Evolutionary conservation across 2,888 invertebrate genomes (phyloP), one percentile per base, ranked within the genome.

Genomic region (Enchytraeus crypticus): DNA sequence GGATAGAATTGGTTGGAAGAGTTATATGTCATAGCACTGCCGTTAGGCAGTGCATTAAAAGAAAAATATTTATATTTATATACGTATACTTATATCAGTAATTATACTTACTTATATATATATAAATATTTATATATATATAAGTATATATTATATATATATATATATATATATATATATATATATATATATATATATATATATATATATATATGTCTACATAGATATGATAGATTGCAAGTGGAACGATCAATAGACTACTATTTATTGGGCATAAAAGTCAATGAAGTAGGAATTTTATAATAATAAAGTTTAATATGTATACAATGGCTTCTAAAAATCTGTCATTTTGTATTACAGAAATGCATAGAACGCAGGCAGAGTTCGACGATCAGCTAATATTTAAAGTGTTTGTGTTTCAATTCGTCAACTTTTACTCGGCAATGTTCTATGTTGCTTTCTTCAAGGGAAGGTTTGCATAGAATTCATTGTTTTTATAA

Each of bases 351-450:
- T 34, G n/a, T 38, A 26, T 69, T 70, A 33, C 72, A 79, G 79
- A 79, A 68, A 78, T 79, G 78, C 79, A 79, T 65, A 68, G 78
- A 38, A 79, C 79, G 5, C 78, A 79, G 70, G 74, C 78, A 38
- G 77, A 78, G 59, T 79, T 76, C 71, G 80, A 80, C 53, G 75
- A 79, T 62, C 76, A 78, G 66, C 71, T 79, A 51, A 79, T 74
- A 8, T 77, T 79, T 65, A 80, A 80, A 70, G 79, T 80, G 49
- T 80, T 79, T 69, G 66, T 79, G 30, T 80, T 80, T 70, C 79
- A 79, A 68, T 80, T 79, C 70, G 78, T 80, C 64, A 80, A 80
- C 67, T 79, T 77, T 66, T 80, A 79, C 69, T 79, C 79, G 3
- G 79, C 79, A 29, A 79, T 80, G 59, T 73, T 80, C 57, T 80